phyloP scores from a whole-genome alignment of 2,888 invertebrate genomes.

The Micropterix aruncella region DNA sequence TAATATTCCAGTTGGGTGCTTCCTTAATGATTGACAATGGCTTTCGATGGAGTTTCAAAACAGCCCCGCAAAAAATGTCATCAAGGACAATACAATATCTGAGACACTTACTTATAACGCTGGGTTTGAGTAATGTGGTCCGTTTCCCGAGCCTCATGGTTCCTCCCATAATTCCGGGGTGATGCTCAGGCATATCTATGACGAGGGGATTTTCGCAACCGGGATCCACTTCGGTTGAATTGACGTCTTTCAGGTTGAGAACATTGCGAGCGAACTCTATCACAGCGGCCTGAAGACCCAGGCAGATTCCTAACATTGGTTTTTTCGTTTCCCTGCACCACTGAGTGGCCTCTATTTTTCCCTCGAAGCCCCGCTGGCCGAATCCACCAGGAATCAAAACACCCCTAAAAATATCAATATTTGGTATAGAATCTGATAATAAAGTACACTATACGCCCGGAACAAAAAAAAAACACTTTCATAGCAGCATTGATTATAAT shows the following conservation, averaged over 20 bases:
- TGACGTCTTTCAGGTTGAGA: slow-evolving; percentile 59
- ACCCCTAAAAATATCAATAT: slow-evolving; percentile 43
- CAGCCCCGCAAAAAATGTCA: no score
- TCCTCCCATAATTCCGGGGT: slow-evolving; percentile 84
- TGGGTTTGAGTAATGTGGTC: slow-evolving; percentile 63
- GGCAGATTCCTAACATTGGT: slow-evolving; percentile 91
- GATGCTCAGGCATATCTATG: slow-evolving; percentile 98
- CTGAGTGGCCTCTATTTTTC: slow-evolving; percentile 84
- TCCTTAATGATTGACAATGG: no score
- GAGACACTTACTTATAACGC: slow-evolving; percentile 45
- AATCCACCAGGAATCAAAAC: slow-evolving; percentile 97
- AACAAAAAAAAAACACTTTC: slow-evolving; percentile 1
- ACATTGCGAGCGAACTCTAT: slow-evolving; percentile 90
- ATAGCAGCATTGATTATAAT: no score
- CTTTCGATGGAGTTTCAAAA: no score
- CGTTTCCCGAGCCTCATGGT: slow-evolving; percentile 97
- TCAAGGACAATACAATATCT: no score
- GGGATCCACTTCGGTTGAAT: slow-evolving; percentile 74
- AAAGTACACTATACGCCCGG: not conserved
- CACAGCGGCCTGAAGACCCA: slow-evolving; percentile 95
- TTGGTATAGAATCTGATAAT: slow-evolving; percentile 4
- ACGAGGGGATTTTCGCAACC: slow-evolving; percentile 66
- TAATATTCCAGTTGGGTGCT: no score
- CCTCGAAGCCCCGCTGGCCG: slow-evolving; percentile 89
- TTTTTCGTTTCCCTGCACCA: slow-evolving; percentile 86